Percentiles rank a stretch among this genome's conserved stretches.
phyloP scores from a whole-genome alignment of 2,888 invertebrate species.

The Perizoma flavofasciatum region DNA sequence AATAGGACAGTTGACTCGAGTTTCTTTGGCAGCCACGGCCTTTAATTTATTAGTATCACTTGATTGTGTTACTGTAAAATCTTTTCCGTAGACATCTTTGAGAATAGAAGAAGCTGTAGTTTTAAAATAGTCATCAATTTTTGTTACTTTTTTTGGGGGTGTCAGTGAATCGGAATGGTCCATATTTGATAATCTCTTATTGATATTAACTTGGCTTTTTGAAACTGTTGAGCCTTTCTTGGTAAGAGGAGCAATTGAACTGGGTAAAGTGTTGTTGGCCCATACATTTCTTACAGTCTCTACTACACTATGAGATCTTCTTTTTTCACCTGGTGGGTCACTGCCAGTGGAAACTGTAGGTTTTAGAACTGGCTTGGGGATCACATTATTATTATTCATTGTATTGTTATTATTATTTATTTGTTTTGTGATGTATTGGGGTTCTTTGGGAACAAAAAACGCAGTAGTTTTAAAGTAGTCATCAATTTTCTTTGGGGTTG shows the following conservation, averaged over 20 bases:
- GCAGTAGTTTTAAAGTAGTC: conserved; percentile 65
- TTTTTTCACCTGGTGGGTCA: conserved; percentile 45
- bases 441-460: conserved; percentile 61
- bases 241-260: background rate
- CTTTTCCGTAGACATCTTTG: conserved; percentile 72
- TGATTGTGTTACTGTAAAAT: conserved; percentile 55
- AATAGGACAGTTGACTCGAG: conserved; percentile 75
- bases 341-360: conserved; percentile 40
- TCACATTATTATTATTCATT: conserved; percentile 41
- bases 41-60: conserved; percentile 41
- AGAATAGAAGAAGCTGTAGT: conserved; percentile 56
- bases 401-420: conserved; percentile 42
- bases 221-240: conserved; percentile 10
- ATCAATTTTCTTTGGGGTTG: conserved; percentile 68
- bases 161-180: conserved; percentile 34
- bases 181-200: conserved; percentile 48
- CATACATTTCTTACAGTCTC: conserved; percentile 55
- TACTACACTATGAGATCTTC: conserved; percentile 38
- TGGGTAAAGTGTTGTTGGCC: conserved; percentile 54
- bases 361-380: conserved; percentile 42
- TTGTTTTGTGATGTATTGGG: conserved; percentile 27
- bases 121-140: conserved; percentile 73
- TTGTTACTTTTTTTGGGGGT: conserved; percentile 66
- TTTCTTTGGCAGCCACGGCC: conserved; percentile 37
- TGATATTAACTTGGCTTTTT: conserved; percentile 34